Conservation (phyloP, 2,113 vertebrate species). For the Burhinus bistriatus region DNA sequence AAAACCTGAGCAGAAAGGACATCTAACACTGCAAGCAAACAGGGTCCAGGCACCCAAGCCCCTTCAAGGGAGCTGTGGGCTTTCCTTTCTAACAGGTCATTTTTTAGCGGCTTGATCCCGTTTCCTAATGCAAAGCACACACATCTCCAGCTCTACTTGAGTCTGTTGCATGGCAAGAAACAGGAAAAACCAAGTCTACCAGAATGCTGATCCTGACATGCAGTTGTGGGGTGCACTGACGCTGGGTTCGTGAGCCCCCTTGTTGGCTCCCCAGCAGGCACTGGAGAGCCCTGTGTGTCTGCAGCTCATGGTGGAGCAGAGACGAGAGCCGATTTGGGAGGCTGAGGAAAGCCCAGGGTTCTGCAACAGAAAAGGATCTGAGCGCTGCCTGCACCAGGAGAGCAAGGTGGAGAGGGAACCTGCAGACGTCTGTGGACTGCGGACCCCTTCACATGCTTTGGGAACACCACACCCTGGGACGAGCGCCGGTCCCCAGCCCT, state of each 20-base stretch:
- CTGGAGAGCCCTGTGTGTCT: rapidly evolving
- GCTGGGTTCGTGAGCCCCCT: neutral
- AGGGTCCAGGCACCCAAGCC: neutral
- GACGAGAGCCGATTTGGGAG: neutral
- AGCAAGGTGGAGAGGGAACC: neutral
- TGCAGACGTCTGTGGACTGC: no score
- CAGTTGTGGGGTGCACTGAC: neutral
- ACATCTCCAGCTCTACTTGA: neutral
- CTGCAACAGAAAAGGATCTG: neutral
- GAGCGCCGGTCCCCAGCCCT: rapidly evolving
- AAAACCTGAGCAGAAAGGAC: neutral
- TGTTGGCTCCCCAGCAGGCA: neutral
- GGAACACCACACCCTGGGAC: neutral
- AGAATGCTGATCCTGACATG: neutral
- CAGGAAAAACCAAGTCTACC: neutral
- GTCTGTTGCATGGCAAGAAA: neutral
- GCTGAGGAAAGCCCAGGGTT: neutral
- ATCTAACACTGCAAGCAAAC: neutral
- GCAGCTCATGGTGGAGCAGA: neutral
- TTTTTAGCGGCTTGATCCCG: neutral
- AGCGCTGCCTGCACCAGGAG: neutral
- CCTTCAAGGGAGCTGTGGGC: neutral
- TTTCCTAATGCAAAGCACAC: neutral
- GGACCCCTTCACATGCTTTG: neutral
- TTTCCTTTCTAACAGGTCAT: neutral